phyloP scores from a whole-genome alignment of 2,888 invertebrate species.

The Linnaemya tessellans region DNA sequence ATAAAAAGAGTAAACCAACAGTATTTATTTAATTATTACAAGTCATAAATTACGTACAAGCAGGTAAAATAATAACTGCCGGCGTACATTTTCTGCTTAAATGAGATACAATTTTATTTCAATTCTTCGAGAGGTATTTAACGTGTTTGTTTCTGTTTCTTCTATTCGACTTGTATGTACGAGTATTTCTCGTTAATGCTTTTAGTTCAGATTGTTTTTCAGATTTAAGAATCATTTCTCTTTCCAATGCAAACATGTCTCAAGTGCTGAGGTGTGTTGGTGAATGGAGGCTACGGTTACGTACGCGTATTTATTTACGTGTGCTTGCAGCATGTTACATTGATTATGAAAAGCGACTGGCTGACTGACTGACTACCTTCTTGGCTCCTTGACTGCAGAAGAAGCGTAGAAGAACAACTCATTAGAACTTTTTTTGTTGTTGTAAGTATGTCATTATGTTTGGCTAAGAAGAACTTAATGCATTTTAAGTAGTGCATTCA shows the following conservation, averaged over 20 bases:
- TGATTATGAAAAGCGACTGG: slow-evolving; percentile 10
- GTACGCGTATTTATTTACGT: background rate
- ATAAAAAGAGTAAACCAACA: slow-evolving; percentile 45
- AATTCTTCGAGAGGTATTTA: slow-evolving; percentile 55
- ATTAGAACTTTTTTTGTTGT: slow-evolving; percentile 57
- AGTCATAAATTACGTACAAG: slow-evolving; percentile 67
- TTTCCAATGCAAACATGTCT: slow-evolving; percentile 59
- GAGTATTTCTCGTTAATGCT: slow-evolving; percentile 12
- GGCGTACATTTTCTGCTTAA: slow-evolving; percentile 24
- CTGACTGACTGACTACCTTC: background rate
- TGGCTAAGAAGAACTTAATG: slow-evolving; percentile 59
- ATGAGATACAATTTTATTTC: slow-evolving; percentile 55
- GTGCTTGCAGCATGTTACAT: slow-evolving; percentile 1
- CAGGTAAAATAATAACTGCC: slow-evolving; percentile 48
- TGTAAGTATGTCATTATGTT: slow-evolving; percentile 67
- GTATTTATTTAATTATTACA: slow-evolving; percentile 70
- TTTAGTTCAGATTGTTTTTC: slow-evolving; percentile 49
- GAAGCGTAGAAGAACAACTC: slow-evolving; percentile 32
- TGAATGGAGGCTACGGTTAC: background rate
- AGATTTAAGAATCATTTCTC: slow-evolving; percentile 32
- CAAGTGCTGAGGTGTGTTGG: slow-evolving; percentile 52
- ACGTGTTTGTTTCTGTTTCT: background rate
- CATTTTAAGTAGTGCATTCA: slow-evolving; percentile 65
- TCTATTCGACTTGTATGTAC: background rate
- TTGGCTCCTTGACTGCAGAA: background rate